These are phyloP conservation scores for Varanus salvator DNA, from an alignment of 2,113 vertebrate genomes.

Conservation along the genomic window DNA sequence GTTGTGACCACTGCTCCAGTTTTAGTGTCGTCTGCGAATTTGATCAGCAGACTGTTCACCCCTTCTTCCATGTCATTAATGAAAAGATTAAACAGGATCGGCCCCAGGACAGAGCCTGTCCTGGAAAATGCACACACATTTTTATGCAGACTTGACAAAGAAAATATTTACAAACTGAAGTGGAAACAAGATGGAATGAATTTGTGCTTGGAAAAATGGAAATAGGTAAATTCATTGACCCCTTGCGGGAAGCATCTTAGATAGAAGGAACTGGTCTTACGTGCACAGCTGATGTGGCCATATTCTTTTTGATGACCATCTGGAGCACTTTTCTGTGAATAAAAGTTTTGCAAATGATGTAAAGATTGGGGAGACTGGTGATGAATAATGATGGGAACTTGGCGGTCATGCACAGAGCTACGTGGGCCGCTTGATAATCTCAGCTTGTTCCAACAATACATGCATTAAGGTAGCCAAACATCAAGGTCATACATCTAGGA, in stretches of 20 bases:
- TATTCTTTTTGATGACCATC: conserved; percentile 16
- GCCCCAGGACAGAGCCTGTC: too few species aligned
- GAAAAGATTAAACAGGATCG: too few species aligned
- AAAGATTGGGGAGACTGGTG: not conserved
- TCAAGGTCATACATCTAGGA: conserved; percentile 21
- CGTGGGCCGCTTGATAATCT: not conserved
- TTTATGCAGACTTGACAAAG: too few species aligned
- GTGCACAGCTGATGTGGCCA: not conserved
- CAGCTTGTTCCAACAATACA: conserved; percentile 4
- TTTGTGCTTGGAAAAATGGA: too few species aligned
- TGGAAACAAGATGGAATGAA: too few species aligned
- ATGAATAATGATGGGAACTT: conserved; percentile 15
- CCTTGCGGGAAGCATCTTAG: not conserved
- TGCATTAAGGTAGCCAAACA: conserved; percentile 5
- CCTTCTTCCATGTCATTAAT: too few species aligned
- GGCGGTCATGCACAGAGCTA: not conserved
- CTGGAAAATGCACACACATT: too few species aligned
- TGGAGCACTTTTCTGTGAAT: conserved; percentile 10
- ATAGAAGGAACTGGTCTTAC: not conserved
- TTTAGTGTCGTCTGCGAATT: too few species aligned
- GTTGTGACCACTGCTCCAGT: too few species aligned
- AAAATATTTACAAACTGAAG: too few species aligned
- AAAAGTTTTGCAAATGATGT: conserved; percentile 16
- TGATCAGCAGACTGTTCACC: too few species aligned
- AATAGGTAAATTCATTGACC: not conserved